Evolutionary conservation across 1,140 invertebrate genomes (phyloP).

Genomic region (Vanessa tameamea): DNA sequence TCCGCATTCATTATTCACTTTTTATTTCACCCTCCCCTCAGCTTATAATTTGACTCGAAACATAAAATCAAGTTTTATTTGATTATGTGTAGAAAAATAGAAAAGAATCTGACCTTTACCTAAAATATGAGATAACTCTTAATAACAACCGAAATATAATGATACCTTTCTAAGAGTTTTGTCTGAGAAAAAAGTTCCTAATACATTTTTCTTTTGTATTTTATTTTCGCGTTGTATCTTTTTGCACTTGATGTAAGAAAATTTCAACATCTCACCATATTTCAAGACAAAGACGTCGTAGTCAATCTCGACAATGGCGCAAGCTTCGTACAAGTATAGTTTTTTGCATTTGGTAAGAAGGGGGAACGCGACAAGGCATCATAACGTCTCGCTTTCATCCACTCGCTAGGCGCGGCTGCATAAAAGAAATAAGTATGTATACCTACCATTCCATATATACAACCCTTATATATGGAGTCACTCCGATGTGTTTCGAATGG

Average conservation of each 20-base stretch:
- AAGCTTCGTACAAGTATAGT: slow-evolving; percentile 61
- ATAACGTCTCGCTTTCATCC: slow-evolving; percentile 68
- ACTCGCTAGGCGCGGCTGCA: slow-evolving; percentile 66
- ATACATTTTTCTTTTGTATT: slow-evolving; percentile 18
- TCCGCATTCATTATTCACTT: slow-evolving; percentile 79
- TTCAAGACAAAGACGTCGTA: slow-evolving; percentile 64
- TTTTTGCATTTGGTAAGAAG: slow-evolving; percentile 74
- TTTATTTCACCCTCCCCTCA: slow-evolving; percentile 76
- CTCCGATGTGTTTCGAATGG: slow-evolving; percentile 74
- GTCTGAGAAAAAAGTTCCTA: slow-evolving; percentile 6
- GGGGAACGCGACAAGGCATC: slow-evolving; percentile 64
- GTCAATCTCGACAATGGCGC: slow-evolving; percentile 70
- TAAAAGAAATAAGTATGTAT: slow-evolving; percentile 65
- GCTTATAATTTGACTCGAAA: slow-evolving; percentile 80
- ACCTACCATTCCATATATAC: slow-evolving; percentile 51
- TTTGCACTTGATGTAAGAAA: slow-evolving; percentile 37
- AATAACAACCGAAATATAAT: slow-evolving; percentile 41
- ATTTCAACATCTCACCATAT: slow-evolving; percentile 52
- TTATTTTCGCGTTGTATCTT: slow-evolving; percentile 21
- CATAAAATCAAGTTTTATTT: slow-evolving; percentile 81
- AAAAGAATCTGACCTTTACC: slow-evolving; percentile 64
- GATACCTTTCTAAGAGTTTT: slow-evolving; percentile 33
- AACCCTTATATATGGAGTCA: slow-evolving; percentile 64
- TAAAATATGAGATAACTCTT: slow-evolving; percentile 59
- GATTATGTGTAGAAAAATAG: slow-evolving; percentile 72